Percentiles rank a stretch among this genome's conserved stretches.
Evolutionary conservation across 1,140 invertebrate genomes (phyloP).

Genomic region (Halictus rubicundus): DNA sequence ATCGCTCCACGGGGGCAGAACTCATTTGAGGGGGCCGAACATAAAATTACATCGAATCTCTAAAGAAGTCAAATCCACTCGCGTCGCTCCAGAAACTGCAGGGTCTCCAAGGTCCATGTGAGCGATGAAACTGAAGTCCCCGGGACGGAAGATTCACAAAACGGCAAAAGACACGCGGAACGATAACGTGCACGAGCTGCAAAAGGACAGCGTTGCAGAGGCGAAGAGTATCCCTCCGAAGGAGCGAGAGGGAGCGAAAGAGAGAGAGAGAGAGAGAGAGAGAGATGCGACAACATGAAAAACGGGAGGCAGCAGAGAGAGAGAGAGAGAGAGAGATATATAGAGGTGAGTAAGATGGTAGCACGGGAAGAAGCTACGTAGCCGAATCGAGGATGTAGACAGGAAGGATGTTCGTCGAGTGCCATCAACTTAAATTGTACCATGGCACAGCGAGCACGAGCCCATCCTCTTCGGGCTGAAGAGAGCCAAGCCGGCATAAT

Average conservation of each 20-base stretch:
- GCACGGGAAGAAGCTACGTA: slow-evolving; percentile 35
- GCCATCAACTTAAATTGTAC: slow-evolving; percentile 69
- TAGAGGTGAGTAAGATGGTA: slow-evolving; percentile 27
- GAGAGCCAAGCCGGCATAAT: slow-evolving; percentile 70
- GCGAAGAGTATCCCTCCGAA: not conserved
- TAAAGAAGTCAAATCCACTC: not conserved
- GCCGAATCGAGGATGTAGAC: slow-evolving; percentile 64
- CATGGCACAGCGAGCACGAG: slow-evolving; percentile 62
- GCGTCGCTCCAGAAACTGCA: not conserved
- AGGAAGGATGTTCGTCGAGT: slow-evolving; percentile 71
- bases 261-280: not conserved
- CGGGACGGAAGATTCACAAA: not conserved
- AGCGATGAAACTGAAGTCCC: not conserved
- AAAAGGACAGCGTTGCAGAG: slow-evolving; percentile 3
- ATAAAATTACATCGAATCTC: not conserved
- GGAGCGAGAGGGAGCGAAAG: not conserved
- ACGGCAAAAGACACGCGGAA: slow-evolving; percentile 13
- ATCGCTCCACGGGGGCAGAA: no score
- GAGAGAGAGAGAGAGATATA: not conserved
- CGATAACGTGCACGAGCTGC: slow-evolving; percentile 1
- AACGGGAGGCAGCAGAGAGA: not conserved
- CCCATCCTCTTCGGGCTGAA: slow-evolving; percentile 55
- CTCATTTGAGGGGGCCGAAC: not conserved
- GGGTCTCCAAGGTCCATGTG: not conserved
- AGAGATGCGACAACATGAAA: no score